phyloP scores from a whole-genome alignment of 2,888 invertebrate genomes.

The Noctuana brunneofusca region DNA sequence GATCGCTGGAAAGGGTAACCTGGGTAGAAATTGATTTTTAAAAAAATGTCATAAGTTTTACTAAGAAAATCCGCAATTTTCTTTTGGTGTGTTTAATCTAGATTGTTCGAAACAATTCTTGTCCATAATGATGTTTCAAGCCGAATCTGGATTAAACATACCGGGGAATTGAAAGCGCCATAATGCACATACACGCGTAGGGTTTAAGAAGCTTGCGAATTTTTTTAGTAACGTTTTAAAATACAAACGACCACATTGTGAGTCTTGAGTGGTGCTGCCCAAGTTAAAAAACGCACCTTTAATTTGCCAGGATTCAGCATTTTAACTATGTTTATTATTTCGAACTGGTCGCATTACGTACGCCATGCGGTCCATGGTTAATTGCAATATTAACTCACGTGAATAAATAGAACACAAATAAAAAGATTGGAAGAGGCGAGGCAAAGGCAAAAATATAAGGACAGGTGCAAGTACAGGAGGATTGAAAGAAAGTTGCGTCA shows the following conservation, averaged over 20 bases:
- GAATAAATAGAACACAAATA: conserved; percentile 45
- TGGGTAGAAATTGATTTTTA: conserved; percentile 63
- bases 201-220: conserved; percentile 51
- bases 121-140: conserved; percentile 13
- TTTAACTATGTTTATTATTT: conserved; percentile 27
- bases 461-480: conserved; percentile 70
- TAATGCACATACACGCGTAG: conserved; percentile 29
- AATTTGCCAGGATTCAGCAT: conserved; percentile 46
- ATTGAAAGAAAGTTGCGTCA: conserved; percentile 51
- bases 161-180: conserved; percentile 31
- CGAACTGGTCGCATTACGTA: conserved; percentile 30
- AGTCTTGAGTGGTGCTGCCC: conserved; percentile 80
- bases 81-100: conserved; percentile 41
- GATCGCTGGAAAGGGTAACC: conserved; percentile 79
- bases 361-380: conserved; percentile 34
- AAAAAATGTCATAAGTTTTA: conserved; percentile 51
- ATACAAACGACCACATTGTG: conserved; percentile 67
- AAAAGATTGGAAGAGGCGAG: conserved; percentile 67
- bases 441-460: conserved; percentile 68
- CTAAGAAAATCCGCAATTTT: conserved; percentile 61
- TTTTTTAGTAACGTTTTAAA: conserved; percentile 50
- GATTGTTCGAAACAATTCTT: conserved; percentile 26
- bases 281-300: conserved; percentile 62
- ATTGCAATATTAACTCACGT: conserved; percentile 32
- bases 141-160: conserved; percentile 44